Conservation (phyloP, 2,113 vertebrate species). For the Paracanthobrama guichenoti region DNA sequence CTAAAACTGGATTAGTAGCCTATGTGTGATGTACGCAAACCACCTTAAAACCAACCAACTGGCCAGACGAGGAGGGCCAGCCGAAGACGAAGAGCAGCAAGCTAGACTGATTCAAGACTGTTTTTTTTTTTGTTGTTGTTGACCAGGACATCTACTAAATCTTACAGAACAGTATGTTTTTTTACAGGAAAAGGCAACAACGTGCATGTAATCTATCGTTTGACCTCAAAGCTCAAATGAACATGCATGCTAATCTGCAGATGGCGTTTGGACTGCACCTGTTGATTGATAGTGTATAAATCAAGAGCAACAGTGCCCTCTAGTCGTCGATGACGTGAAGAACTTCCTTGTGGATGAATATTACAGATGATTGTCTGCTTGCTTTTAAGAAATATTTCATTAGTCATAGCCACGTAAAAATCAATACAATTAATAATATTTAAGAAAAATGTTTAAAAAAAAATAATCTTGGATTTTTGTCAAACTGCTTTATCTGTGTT, state of each 20-base stretch:
- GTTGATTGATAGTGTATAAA: slow-evolving; percentile 62
- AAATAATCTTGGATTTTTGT: neutral
- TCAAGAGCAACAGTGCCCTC: slow-evolving; percentile 72
- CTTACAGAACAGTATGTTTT: neutral
- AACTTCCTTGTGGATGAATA: neutral
- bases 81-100: neutral
- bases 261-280: slow-evolving; percentile 54
- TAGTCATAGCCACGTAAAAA: no score
- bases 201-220: neutral
- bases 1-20: neutral
- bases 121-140: neutral
- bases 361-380: no score
- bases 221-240: slow-evolving; percentile 25
- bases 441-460: neutral
- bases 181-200: neutral
- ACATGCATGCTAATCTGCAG: neutral
- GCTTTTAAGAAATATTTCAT: no score
- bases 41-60: neutral
- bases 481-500: neutral
- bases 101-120: no score
- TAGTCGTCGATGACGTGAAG: slow-evolving; percentile 54
- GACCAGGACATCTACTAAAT: neutral
- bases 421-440: no score
- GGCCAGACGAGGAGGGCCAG: neutral
- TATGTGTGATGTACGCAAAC: neutral